Conservation (phyloP, 1,140 invertebrate species). For the Saccostrea glomerata region DNA sequence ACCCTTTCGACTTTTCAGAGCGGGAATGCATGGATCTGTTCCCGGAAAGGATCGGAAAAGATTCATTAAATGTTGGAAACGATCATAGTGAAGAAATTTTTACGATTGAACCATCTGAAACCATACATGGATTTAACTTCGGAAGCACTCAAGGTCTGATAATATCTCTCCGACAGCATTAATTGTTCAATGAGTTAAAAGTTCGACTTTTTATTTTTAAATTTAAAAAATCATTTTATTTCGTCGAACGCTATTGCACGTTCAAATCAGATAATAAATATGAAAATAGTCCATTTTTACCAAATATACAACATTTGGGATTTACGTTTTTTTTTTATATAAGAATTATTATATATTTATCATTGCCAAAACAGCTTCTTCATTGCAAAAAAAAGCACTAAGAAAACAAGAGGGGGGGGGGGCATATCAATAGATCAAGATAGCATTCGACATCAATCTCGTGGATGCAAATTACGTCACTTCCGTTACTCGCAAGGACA, state of each 20-base stretch:
- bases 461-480: no score
- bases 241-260: no score
- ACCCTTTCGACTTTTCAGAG: background rate
- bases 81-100: background rate
- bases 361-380: no score
- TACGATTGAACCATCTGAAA: slow-evolving; percentile 25
- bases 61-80: background rate
- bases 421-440: no score
- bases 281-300: background rate
- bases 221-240: no score
- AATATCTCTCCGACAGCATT: background rate
- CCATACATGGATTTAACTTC: background rate
- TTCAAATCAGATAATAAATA: background rate
- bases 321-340: background rate
- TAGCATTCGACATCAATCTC: no score
- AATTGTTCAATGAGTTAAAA: background rate
- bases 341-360: no score
- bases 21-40: slow-evolving; percentile 22
- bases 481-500: no score
- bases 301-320: background rate
- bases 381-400: no score
- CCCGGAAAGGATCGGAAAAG: slow-evolving; percentile 26
- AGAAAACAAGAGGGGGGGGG: no score
- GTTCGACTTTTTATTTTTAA: no score
- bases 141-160: background rate